Conservation (phyloP, 1,140 invertebrate species). For the Lepidostoma basale region DNA sequence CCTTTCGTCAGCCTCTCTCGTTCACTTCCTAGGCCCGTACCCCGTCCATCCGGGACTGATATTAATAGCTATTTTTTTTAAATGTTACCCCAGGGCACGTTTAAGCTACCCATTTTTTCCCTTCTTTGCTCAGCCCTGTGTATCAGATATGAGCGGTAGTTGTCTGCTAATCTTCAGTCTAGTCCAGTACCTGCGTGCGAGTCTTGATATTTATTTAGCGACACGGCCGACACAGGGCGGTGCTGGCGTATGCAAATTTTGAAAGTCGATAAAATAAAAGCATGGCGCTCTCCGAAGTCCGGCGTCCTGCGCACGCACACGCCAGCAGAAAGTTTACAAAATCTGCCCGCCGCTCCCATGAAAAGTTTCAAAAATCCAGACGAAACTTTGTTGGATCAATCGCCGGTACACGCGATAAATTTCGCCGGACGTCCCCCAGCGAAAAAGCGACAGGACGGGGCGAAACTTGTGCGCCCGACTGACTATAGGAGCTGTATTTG, state of each 20-base stretch:
- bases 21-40: no score
- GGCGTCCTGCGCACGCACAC: conserved; percentile 15
- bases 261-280: conserved; percentile 44
- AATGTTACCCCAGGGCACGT: no score
- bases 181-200: no score
- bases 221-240: not conserved
- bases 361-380: conserved; percentile 31
- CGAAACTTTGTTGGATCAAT: conserved; percentile 36
- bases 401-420: not conserved
- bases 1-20: no score
- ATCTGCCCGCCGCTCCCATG: conserved; percentile 24
- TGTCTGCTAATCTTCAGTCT: no score
- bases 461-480: conserved; percentile 25
- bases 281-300: conserved; percentile 22
- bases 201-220: no score
- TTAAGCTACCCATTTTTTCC: no score
- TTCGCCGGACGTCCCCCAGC: not conserved
- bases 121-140: no score
- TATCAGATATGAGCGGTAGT: no score
- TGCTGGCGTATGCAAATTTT: conserved; percentile 30
- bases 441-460: not conserved
- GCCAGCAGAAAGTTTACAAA: conserved; percentile 29
- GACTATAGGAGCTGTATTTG: conserved; percentile 4
- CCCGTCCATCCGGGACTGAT: no score
- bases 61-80: no score